Evolutionary conservation across 1,140 invertebrate genomes (phyloP), one percentile per base, ranked within the genome.

Genomic region (Drosophila albomicans): DNA sequence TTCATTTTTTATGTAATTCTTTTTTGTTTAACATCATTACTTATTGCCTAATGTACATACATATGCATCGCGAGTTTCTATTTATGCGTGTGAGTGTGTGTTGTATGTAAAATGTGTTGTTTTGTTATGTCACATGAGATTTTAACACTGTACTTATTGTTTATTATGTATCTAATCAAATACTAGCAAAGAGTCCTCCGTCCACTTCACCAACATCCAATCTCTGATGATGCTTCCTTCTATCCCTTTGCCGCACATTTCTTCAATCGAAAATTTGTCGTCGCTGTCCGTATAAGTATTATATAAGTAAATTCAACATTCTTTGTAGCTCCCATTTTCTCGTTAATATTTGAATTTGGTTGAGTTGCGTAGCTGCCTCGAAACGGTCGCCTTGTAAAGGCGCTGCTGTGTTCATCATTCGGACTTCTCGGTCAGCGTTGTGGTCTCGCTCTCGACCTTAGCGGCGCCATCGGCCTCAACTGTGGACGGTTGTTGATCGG

Each of bases 21-120:
- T 97, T 93, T 92, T 98, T 10, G 98, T 92, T 98, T 10, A 98
- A 98, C 95, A 68, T 84, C 6, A 64, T 77, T 85, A 76, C 69
- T 76, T 59, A 38, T 38, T 59, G 64, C 30, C 78, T 89, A 85
- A 41, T 54, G 57, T 68, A 61, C 63, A 58, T 38, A 66, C 59
- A 65, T 65, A 16, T 48, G 25, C 41, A 63, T 46, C 28, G 11
- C 41, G 57, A 32, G 32, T 51, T 45, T 52, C 28, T 8, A 41
- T 45, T 32, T 38, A 59, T 61, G 65, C 28, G 52, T 57, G 32
- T 15, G 58, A 59, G 41, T 51, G 41, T 64, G 51, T 43, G 41
- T 38, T 41, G 13, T 28, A 25, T 46, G 43, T 48, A 43, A 45
- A 46, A 13, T 43, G n/a, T 43, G 41, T 43, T 74, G 56, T 56